These are phyloP conservation scores for Benitochromis conjunctus DNA, from an alignment of 2,113 vertebrate species.

Conservation along the genomic window DNA sequence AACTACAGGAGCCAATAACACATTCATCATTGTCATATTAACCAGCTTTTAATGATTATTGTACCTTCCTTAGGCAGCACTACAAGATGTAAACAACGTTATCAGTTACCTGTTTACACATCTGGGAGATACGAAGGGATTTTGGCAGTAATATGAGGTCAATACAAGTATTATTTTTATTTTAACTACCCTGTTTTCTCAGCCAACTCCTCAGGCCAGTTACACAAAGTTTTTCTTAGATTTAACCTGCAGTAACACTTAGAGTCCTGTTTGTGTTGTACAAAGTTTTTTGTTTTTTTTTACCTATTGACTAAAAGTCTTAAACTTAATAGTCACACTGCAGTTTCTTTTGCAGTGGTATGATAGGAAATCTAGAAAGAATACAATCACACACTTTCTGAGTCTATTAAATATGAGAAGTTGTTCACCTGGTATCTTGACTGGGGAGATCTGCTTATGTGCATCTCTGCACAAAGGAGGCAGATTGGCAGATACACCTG, in stretches of 20 bases:
- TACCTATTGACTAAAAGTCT: neutral
- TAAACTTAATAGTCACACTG: neutral
- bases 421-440: neutral
- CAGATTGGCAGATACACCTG: neutral
- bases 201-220: accelerated
- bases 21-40: neutral
- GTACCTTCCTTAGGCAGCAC: neutral
- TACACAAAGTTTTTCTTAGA: neutral
- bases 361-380: neutral
- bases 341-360: neutral
- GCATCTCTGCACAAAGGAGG: neutral
- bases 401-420: neutral
- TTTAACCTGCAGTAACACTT: neutral
- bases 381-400: neutral
- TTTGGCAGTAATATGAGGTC: neutral
- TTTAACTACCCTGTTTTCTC: neutral
- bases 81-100: neutral
- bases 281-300: neutral
- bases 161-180: neutral
- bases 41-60: neutral
- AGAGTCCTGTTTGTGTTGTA: neutral
- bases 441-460: neutral
- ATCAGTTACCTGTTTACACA: neutral
- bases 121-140: neutral
- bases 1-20: neutral